phyloP scores from a whole-genome alignment of 2,797 vertebrate species.

The Mormyrops boulengeri region DNA sequence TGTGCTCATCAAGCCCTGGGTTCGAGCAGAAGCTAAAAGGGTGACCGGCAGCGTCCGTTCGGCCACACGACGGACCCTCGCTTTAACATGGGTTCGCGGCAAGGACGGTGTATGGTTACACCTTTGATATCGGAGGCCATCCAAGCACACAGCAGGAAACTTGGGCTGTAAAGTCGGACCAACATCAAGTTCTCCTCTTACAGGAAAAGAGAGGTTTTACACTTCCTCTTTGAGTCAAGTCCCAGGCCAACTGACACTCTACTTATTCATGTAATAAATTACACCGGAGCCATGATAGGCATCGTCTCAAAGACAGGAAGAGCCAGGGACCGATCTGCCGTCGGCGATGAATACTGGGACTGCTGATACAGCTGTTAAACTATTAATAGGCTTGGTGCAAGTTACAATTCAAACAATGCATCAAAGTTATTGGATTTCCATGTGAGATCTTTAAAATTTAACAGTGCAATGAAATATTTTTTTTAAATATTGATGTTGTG shows the following conservation, averaged over 20 bases:
- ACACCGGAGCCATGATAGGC: not conserved
- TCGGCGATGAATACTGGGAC: not conserved
- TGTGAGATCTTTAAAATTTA: constrained; percentile 48
- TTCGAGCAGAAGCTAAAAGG: not conserved
- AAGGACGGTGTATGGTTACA: not conserved
- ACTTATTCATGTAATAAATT: not conserved
- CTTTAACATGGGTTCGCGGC: not conserved
- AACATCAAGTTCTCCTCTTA: not conserved
- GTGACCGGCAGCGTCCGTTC: not conserved
- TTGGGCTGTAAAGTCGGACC: not conserved
- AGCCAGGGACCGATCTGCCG: not conserved
- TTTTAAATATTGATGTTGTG: constrained; percentile 24
- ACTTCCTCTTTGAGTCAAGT: not conserved
- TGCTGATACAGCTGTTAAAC: not conserved
- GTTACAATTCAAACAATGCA: not conserved
- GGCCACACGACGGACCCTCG: not conserved
- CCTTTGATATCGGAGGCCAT: not conserved
- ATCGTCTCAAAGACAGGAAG: not conserved
- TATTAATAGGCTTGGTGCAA: not conserved
- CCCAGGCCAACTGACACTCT: not conserved
- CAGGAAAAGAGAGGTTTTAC: not conserved
- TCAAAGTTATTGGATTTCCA: constrained; percentile 7
- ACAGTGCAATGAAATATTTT: constrained; percentile 36
- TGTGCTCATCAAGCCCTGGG: not conserved
- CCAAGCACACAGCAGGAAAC: not conserved